Base-by-base conservation (phyloP, 1,140 invertebrate species). In the Telenomus remus region DNA sequence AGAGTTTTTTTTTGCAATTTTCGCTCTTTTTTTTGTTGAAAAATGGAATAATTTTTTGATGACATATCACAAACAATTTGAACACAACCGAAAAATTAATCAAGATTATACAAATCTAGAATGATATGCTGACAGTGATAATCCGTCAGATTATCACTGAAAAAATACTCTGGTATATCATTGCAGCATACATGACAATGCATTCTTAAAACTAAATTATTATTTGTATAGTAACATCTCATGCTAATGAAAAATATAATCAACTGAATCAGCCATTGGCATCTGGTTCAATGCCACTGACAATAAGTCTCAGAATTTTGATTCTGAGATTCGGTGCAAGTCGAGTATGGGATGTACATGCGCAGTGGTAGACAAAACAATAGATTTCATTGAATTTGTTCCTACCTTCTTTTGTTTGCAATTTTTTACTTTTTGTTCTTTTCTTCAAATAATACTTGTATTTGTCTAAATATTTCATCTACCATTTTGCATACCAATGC, bases 141-240 rank as follows among this genome's bases (percentile, higher is more conserved):
- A 56, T 48, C 50, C 6, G 19, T 27, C 19, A 1, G 6, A 27
- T 27, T 27, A 27, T 27, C 19, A 27, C 6, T 50, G 46, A 0
- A 7, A 60, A 49, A 48, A 39, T 15, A 49, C 37, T 64, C 44
- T 59, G 50, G 55, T 60, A 56, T 46, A 72, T 64, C 56, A 39
- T 42, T 0, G 48, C n/a, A 27, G 14, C 19, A 27, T 37, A 65
- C 69, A 78, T 73, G 69, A 78, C 64, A 78, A 78, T 78, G 75
- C 69, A 72, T 65, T 76, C 59, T 72, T 77, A 77, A 13, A 56
- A 43, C 14, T 43, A 65, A 53, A 49, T 27, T 69, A 69, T 64
- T 57, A 16, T 57, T 57, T 55, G 7, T 70, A 8, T 27, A n/a
- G n/a, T 12, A 73, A 66, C 35, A 46, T 43, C 63, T 54, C 55